phyloP scores from a whole-genome alignment of 2,888 invertebrate species.

The Bombylius discolor region DNA sequence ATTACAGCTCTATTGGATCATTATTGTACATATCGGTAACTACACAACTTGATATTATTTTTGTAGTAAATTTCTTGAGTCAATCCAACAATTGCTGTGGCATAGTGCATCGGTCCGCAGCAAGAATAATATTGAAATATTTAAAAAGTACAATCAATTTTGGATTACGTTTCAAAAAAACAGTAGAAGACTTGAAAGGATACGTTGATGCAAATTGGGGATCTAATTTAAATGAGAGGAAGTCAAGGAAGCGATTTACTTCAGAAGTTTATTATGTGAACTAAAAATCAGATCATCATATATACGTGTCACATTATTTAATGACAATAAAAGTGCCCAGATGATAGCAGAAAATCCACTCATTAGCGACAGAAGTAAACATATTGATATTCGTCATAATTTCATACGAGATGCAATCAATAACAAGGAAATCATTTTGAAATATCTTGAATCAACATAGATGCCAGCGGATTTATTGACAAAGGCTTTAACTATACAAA shows the following conservation, averaged over 20 bases:
- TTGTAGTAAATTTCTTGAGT: slow-evolving; percentile 11
- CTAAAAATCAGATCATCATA: neutral
- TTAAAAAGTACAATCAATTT: slow-evolving; percentile 8
- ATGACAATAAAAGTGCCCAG: slow-evolving; percentile 15
- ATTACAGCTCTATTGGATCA: slow-evolving; percentile 13
- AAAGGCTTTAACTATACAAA: slow-evolving; percentile 1
- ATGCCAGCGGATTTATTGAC: slow-evolving; percentile 15
- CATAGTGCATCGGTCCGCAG: slow-evolving; percentile 12
- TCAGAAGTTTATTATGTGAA: slow-evolving; percentile 6
- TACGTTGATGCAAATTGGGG: slow-evolving; percentile 16
- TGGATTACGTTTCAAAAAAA: slow-evolving; percentile 9
- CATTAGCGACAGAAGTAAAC: too few relatives aligned
- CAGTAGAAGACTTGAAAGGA: slow-evolving; percentile 1
- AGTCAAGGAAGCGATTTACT: slow-evolving; percentile 14
- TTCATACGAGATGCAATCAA: slow-evolving; percentile 10
- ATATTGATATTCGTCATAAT: too few relatives aligned
- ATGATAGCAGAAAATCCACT: too few relatives aligned
- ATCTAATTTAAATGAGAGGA: slow-evolving; percentile 8
- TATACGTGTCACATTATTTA: slow-evolving; percentile 8
- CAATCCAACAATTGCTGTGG: slow-evolving; percentile 13
- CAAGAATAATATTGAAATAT: slow-evolving; percentile 13
- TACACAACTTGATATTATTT: slow-evolving; percentile 11
- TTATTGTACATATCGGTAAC: slow-evolving; percentile 14
- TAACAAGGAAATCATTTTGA: slow-evolving; percentile 4
- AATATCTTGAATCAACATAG: slow-evolving; percentile 12